These are phyloP conservation scores for Hydrozoanthus gracilis DNA, from an alignment of 92 coral and sea anemone genomes.

Conservation along the genomic window DNA sequence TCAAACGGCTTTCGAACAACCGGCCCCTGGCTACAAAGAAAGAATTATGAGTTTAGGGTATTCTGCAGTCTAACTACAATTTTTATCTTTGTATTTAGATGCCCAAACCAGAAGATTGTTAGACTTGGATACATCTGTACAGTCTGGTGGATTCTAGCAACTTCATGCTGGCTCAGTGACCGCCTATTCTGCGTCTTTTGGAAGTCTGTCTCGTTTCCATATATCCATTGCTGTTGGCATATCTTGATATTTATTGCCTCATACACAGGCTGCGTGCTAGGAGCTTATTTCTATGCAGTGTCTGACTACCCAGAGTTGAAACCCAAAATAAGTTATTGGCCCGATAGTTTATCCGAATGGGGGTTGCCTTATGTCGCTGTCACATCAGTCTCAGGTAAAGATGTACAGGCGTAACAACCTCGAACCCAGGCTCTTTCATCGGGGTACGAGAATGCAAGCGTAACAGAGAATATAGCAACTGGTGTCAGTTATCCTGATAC, in stretches of 20 bases:
- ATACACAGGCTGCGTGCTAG: conserved; percentile 91
- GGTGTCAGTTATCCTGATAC: neutral
- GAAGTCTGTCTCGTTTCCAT: conserved; percentile 89
- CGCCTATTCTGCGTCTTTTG: conserved; percentile 87
- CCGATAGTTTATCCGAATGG: conserved; percentile 70
- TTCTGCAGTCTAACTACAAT: too few species aligned
- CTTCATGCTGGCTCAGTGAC: conserved; percentile 87
- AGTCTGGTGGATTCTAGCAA: conserved; percentile 87
- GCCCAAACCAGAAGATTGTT: conserved; percentile 62
- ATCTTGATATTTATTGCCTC: conserved; percentile 89
- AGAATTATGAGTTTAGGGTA: too few species aligned
- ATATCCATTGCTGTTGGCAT: conserved; percentile 98
- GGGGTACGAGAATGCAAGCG: too few species aligned
- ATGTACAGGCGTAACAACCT: conserved; percentile 31
- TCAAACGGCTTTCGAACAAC: too few species aligned
- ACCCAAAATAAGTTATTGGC: conserved; percentile 86
- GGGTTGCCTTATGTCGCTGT: conserved; percentile 89
- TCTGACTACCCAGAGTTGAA: conserved; percentile 81
- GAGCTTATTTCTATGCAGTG: conserved; percentile 82
- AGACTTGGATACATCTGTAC: conserved; percentile 81
- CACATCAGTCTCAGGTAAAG: conserved; percentile 50
- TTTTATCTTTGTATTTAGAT: conserved; percentile 45
- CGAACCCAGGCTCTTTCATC: too few species aligned
- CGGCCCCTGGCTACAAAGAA: too few species aligned
- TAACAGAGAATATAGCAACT: neutral